These are phyloP conservation scores for Cylas formicarius DNA, from an alignment of 1,140 invertebrate species.

Conservation along the genomic window DNA sequence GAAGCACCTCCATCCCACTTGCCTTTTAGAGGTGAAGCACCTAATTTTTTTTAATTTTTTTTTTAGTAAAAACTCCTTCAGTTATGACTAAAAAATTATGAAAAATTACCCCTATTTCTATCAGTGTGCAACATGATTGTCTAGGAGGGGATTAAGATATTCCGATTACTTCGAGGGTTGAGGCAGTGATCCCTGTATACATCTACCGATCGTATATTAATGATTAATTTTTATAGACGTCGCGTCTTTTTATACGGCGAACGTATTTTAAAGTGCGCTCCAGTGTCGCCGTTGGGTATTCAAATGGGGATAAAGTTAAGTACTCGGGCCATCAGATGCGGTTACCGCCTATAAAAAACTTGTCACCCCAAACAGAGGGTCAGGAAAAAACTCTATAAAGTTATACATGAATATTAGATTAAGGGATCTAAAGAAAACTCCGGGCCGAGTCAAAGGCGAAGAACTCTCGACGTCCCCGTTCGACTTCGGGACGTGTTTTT, in stretches of 20 bases:
- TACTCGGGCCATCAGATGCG: conserved; percentile 23
- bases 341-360: conserved; percentile 24
- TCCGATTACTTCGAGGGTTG: too few relatives aligned
- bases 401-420: conserved; percentile 30
- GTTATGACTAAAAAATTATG: too few relatives aligned
- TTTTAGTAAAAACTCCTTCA: too few relatives aligned
- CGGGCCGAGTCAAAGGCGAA: background rate
- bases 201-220: background rate
- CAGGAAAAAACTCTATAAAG: conserved; percentile 23
- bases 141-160: too few relatives aligned
- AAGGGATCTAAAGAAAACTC: conserved; percentile 15
- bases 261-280: conserved; percentile 18
- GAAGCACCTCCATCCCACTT: too few relatives aligned
- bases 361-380: conserved; percentile 23
- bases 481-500: too few relatives aligned
- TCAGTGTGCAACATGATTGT: too few relatives aligned
- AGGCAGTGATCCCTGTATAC: background rate
- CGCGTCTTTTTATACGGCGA: background rate
- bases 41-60: too few relatives aligned
- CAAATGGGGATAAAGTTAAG: conserved; percentile 21
- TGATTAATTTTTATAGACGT: conserved; percentile 7
- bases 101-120: too few relatives aligned
- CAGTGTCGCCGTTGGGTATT: conserved; percentile 16
- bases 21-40: too few relatives aligned
- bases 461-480: too few relatives aligned